Base-by-base conservation (phyloP, 2,888 invertebrate species). In the Acutogordius australiensis region DNA sequence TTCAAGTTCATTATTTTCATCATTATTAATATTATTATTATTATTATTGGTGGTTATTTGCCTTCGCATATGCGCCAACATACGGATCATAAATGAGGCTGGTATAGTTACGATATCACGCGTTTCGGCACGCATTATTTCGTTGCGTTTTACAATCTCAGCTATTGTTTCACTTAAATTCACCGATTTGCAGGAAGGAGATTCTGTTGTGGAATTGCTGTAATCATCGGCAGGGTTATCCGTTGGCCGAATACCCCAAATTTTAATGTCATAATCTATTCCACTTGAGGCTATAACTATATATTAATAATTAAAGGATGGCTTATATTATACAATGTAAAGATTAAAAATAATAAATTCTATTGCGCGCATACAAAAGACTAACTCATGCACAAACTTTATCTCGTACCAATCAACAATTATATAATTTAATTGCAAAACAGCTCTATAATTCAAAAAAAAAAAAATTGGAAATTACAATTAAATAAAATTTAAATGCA, bases 91-190 rank as follows among this genome's bases (percentile, higher is more conserved):
- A 69, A 84, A 82, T 60, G 81, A 79, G 23, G 84, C 83, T 30
- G 84, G 84, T 61, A 84, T 82, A 28, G 84, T 84, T 63, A 84
- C 81, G 1, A 84, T 84, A 68, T 84, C 83, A 69, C 79, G 77
- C 23, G 84, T 83, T 72, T 84, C 83, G 71, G 82, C 81, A 65
- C 84, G 71, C 82, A 84, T 82, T 51, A 81, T 76, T 63, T 80
- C 80, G 71, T 84, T 84, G 60, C 81, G 76, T 67, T 76, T 76
- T 67, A 80, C 79, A 62, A 84, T 72, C 82, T 84, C 37, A 13
- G 8, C 8, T 37, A 37, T 37, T n/a, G n/a, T n/a, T n/a, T n/a
- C n/a, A n/a, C n/a, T n/a, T n/a, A n/a, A n/a, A n/a, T n/a, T n/a
- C n/a, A n/a, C n/a, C n/a, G n/a, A n/a, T n/a, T n/a, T n/a, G 18